Base-by-base conservation (phyloP, 2,113 vertebrate genomes). In the Nymphicus hollandicus region DNA sequence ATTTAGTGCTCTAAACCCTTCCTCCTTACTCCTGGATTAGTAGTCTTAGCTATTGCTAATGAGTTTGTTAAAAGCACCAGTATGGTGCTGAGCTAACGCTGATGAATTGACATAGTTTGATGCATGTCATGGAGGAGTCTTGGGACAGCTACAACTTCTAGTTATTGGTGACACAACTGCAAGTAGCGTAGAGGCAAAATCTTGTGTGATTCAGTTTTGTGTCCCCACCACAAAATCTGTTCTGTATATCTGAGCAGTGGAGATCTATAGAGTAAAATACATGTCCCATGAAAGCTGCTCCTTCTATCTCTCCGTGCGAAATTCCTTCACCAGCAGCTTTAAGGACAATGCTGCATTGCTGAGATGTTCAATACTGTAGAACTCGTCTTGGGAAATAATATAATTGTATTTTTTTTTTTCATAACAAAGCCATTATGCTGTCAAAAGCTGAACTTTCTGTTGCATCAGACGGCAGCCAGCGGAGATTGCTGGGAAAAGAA, bases 351-450 rank as follows among this genome's bases (percentile, higher is more conserved):
- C 86, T 87, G 41, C 56, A 9, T 91, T 81, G 70, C 83, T 95
- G 28, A 46, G 73, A 64, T 9, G 4, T 52, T 96, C 85, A 92
- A 85, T 80, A 70, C 70, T 37, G 25, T 63, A 76, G 49, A 89
- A 92, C 91, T 95, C 87, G 66, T 93, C 83, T 93, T 95, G 81
- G 81, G 93, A 94, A 95, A 92, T 64, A 91, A 91, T 89, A 65
- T 61, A 95, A 81, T 89, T 86, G 64, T 76, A 47, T 81, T 95
- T 93, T 95, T 81, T 95, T 93, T 95, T 96, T 96, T 86, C 50
- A 25, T 92, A 96, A 91, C 92, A 92, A 89, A 92, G 53, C 81
- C 81, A 92, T 96, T 96, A 94, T 31, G 65, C 58, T 93, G 88
- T 94, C 92, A 92, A 86, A 96, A 89, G 81, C 78, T 71, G 82